Percentiles rank a stretch among this genome's conserved stretches.
Evolutionary conservation across 1,140 invertebrate species (phyloP).

Genomic region (Dysdera silvatica): DNA sequence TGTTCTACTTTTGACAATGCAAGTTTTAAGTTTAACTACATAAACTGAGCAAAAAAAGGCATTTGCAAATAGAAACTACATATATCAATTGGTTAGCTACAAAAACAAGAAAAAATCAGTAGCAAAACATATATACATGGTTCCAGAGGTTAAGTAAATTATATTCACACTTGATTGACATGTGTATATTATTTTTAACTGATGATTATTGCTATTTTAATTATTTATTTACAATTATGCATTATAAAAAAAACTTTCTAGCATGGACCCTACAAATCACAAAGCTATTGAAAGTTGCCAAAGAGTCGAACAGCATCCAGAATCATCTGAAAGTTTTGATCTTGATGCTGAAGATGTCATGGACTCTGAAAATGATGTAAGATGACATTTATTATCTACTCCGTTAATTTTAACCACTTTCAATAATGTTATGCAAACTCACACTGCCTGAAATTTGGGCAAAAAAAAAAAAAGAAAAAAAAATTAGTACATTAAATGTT

Average conservation of each 20-base stretch:
- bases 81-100: no score
- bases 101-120: no score
- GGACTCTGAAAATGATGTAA: constrained; percentile 46
- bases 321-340: constrained; percentile 52
- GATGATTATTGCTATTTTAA: constrained; percentile 3
- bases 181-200: constrained; percentile 8
- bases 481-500: no score
- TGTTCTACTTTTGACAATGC: no score
- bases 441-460: not conserved
- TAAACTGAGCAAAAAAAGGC: no score
- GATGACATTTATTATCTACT: not conserved
- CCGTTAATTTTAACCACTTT: not conserved
- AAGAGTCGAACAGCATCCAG: constrained; percentile 55
- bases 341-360: constrained; percentile 48
- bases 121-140: no score
- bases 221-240: constrained; percentile 21
- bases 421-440: constrained; percentile 1
- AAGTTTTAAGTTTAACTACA: no score
- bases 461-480: no score
- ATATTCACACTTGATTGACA: no score
- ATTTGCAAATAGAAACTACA: no score
- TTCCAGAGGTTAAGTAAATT: no score
- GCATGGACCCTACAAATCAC: constrained; percentile 60
- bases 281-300: constrained; percentile 62
- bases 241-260: no score